Percentiles rank a stretch among this genome's conserved stretches.
These are phyloP conservation scores for Elegia similella DNA, from an alignment of 2,888 invertebrate genomes.

Conservation along the genomic window DNA sequence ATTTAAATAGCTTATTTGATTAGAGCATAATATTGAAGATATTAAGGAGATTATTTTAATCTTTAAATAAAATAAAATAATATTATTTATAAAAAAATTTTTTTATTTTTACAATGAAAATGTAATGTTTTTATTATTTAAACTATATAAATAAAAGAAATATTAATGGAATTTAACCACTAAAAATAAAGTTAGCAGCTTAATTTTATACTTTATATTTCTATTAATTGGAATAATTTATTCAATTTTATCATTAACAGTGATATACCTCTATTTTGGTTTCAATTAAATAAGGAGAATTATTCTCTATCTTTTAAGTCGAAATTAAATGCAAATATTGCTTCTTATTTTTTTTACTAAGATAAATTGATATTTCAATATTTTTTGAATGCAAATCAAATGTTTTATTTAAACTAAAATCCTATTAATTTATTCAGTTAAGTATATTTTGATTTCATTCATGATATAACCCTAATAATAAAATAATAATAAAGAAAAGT, in stretches of 20 bases:
- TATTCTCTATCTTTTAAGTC: conserved; percentile 66
- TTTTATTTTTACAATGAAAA: conserved; percentile 84
- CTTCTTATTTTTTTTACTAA: conserved; percentile 83
- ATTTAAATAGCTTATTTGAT: conserved; percentile 60
- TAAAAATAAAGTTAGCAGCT: conserved; percentile 85
- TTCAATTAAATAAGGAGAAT: conserved; percentile 81
- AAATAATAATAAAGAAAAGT: conserved; percentile 74
- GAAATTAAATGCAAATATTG: conserved; percentile 73
- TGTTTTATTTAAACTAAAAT: conserved; percentile 65
- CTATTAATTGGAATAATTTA: conserved; percentile 75
- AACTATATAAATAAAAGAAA: conserved; percentile 83
- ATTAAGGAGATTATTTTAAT: conserved; percentile 54
- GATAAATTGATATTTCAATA: conserved; percentile 58
- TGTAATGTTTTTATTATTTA: conserved; percentile 83
- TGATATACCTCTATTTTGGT: conserved; percentile 84
- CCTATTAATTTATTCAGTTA: conserved; percentile 64
- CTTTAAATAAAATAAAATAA: neutral
- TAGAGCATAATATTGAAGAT: conserved; percentile 68
- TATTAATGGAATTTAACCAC: conserved; percentile 72
- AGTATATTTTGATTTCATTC: conserved; percentile 71
- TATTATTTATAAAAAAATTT: conserved; percentile 42
- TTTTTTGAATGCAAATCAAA: conserved; percentile 69
- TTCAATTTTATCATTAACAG: conserved; percentile 85
- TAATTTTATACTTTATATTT: conserved; percentile 76
- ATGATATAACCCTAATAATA: conserved; percentile 70